These are phyloP conservation scores for Coecobrya sp. DNA, from an alignment of 2,888 invertebrate genomes.

Conservation along the genomic window DNA sequence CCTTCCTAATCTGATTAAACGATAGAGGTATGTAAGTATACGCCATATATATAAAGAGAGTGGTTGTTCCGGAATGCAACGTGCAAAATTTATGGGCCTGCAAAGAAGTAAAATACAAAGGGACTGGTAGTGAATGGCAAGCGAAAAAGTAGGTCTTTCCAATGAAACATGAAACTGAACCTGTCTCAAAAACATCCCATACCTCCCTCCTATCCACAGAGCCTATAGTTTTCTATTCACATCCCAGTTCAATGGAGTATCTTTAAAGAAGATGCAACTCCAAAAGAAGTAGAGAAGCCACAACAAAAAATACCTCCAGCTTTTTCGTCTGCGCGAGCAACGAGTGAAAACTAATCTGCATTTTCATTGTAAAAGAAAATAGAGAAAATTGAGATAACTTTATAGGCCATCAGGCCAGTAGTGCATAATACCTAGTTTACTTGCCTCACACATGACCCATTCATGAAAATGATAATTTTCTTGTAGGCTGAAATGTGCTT, in stretches of 20 bases:
- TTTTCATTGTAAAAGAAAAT: neutral
- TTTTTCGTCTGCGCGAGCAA: neutral
- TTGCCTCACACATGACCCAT: neutral
- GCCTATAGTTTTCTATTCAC: neutral
- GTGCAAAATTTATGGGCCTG: constrained; percentile 50
- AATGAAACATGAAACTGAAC: constrained; percentile 20
- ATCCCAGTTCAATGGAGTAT: neutral
- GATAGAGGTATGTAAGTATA: neutral
- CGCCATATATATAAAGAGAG: neutral
- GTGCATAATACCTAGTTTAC: neutral
- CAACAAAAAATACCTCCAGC: neutral
- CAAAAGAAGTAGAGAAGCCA: neutral
- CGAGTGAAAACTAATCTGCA: constrained; percentile 12
- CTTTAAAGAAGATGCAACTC: constrained; percentile 10
- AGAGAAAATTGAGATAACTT: constrained; percentile 21
- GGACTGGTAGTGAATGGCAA: neutral
- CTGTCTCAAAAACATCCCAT: neutral
- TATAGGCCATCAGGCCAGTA: constrained; percentile 30
- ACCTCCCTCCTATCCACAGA: neutral
- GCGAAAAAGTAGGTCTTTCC: constrained; percentile 49
- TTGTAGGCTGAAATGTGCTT: neutral
- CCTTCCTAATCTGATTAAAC: neutral
- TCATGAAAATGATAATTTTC: constrained; percentile 37
- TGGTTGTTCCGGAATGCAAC: constrained; percentile 8
- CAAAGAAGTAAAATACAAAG: constrained; percentile 21